phyloP scores from a whole-genome alignment of 2,797 vertebrate species.

The Rhincodon typus region DNA sequence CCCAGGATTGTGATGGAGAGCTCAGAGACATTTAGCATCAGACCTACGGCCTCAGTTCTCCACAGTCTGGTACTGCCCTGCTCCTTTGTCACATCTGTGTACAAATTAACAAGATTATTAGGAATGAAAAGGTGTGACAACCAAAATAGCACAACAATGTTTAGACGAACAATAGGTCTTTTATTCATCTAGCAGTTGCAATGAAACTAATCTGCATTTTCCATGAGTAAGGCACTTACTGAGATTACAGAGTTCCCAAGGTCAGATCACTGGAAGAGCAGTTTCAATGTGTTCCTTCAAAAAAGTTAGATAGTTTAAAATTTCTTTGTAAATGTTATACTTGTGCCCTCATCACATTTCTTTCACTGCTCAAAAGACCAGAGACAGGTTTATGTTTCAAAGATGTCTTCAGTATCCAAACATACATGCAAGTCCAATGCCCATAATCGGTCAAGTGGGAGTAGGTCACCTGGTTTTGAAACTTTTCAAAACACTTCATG shows the following conservation, averaged over 20 bases:
- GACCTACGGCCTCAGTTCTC: background rate
- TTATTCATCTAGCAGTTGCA: background rate
- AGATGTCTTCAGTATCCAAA: background rate
- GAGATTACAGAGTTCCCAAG: background rate
- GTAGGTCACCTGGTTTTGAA: background rate
- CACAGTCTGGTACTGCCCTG: background rate
- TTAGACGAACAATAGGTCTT: background rate
- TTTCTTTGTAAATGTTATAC: background rate
- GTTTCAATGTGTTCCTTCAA: background rate
- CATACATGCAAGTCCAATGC: too few relatives aligned
- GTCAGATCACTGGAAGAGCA: background rate
- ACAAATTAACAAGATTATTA: background rate
- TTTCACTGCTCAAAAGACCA: background rate
- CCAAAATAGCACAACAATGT: background rate
- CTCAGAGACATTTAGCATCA: too few relatives aligned
- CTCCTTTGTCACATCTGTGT: background rate
- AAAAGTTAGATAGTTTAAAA: background rate
- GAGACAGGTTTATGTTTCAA: too few relatives aligned
- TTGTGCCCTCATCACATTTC: background rate
- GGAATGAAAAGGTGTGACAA: background rate
- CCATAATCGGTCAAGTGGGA: background rate
- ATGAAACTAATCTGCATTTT: background rate
- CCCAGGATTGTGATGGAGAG: too few relatives aligned
- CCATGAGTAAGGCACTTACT: background rate
- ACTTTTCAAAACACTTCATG: background rate